A percentile compares a stretch with the other conserved stretches of the same genome.
These are phyloP conservation scores for zebrafish (Danio rerio) DNA, from an alignment of 2,113 vertebrate genomes.

Conservation along the genomic window DNA sequence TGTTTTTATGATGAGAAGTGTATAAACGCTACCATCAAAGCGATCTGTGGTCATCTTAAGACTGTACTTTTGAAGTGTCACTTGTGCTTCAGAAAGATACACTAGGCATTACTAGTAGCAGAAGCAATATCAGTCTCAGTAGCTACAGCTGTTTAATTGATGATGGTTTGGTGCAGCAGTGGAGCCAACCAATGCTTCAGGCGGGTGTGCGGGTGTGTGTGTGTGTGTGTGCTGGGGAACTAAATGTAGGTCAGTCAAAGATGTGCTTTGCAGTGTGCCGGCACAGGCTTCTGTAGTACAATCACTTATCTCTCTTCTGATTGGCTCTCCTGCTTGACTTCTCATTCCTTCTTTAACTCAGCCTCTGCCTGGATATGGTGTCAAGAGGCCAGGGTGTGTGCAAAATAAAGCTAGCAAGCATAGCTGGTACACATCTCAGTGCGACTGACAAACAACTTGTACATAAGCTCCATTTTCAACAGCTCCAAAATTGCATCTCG, in stretches of 20 bases:
- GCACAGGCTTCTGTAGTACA: constrained; percentile 30
- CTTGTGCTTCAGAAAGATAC: neutral
- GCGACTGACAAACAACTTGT: neutral
- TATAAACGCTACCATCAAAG: neutral
- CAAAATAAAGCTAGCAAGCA: constrained; percentile 28
- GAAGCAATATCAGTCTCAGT: constrained; percentile 5
- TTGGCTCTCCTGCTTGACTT: constrained; percentile 44
- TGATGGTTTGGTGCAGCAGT: constrained; percentile 36
- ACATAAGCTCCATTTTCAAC: neutral
- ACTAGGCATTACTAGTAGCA: neutral
- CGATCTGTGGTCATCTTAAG: neutral
- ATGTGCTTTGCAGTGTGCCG: constrained; percentile 51
- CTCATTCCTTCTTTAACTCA: constrained; percentile 30
- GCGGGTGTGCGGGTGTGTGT: constrained; percentile 7
- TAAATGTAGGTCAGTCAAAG: constrained; percentile 65
- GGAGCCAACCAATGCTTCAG: constrained; percentile 42
- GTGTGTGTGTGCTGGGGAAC: constrained; percentile 28
- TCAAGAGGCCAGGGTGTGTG: constrained; percentile 44
- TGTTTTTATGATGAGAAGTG: neutral
- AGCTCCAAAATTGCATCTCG: neutral
- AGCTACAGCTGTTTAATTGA: constrained; percentile 34
- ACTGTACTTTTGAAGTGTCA: constrained; percentile 1
- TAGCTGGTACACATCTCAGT: neutral
- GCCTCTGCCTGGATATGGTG: constrained; percentile 28
- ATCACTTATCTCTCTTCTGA: constrained; percentile 44